These are phyloP conservation scores for Peribatodes rhomboidaria DNA, from an alignment of 2,888 invertebrate species.

Conservation along the genomic window DNA sequence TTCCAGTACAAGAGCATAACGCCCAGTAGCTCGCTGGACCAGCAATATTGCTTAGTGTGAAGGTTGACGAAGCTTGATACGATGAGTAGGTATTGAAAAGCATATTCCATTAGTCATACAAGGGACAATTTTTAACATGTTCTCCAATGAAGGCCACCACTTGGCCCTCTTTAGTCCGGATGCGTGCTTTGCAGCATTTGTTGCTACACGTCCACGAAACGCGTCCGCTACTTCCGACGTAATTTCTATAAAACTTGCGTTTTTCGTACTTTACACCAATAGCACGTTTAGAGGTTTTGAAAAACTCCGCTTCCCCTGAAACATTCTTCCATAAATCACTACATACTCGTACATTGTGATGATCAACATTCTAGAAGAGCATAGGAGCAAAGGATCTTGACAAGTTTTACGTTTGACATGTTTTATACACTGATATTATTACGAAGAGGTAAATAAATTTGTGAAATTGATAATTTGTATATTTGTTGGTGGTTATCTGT, in stretches of 20 bases:
- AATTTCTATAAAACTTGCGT: conserved; percentile 25
- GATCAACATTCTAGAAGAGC: neutral
- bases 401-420: neutral
- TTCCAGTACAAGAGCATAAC: too few relatives aligned
- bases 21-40: too few relatives aligned
- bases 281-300: conserved; percentile 16
- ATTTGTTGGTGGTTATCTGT: too few relatives aligned
- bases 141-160: conserved; percentile 13
- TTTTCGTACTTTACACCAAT: conserved; percentile 13
- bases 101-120: conserved; percentile 19
- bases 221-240: conserved; percentile 35
- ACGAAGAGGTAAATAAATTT: too few relatives aligned
- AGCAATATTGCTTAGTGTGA: too few relatives aligned
- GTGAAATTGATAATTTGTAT: too few relatives aligned
- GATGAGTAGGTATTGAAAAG: neutral
- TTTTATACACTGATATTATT: too few relatives aligned
- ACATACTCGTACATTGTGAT: too few relatives aligned
- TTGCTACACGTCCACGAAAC: conserved; percentile 47
- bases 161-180: conserved; percentile 9
- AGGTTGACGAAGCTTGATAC: too few relatives aligned
- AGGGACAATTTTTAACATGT: conserved; percentile 10
- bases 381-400: neutral
- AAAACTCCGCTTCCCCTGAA: conserved; percentile 22
- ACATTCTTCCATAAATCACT: neutral
- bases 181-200: conserved; percentile 7